These are phyloP conservation scores for Sialis fuliginosa DNA, from an alignment of 2,888 invertebrate genomes.

Conservation along the genomic window DNA sequence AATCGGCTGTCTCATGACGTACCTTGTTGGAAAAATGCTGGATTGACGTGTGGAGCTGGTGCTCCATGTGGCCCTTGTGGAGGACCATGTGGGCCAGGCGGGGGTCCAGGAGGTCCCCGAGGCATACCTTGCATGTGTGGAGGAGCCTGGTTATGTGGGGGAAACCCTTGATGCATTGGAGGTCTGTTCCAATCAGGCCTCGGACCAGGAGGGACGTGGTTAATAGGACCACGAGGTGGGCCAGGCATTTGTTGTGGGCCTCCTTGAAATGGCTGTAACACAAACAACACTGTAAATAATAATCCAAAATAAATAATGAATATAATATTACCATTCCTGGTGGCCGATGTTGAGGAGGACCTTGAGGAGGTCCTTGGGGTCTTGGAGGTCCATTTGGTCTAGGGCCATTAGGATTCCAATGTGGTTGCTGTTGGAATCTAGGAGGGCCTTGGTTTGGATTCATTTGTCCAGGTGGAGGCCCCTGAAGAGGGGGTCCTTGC, in stretches of 20 bases:
- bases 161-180: conserved; percentile 51
- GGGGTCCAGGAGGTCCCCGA: conserved; percentile 38
- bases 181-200: conserved; percentile 60
- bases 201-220: conserved; percentile 42
- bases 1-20: conserved; percentile 13
- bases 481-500: conserved; percentile 36
- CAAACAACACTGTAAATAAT: conserved; percentile 1
- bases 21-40: conserved; percentile 83
- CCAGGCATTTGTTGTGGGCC: conserved; percentile 33
- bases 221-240: conserved; percentile 37
- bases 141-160: conserved; percentile 37
- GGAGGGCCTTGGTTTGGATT: conserved; percentile 37
- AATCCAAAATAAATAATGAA: conserved; percentile 2
- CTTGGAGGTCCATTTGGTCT: conserved; percentile 36
- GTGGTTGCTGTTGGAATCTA: conserved; percentile 36
- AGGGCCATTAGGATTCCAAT: conserved; percentile 33
- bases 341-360: conserved; percentile 38
- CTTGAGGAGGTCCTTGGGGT: conserved; percentile 35
- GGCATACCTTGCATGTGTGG: conserved; percentile 51
- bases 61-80: conserved; percentile 36
- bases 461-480: conserved; percentile 36
- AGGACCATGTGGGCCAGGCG: conserved; percentile 29
- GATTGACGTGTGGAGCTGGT: conserved; percentile 90
- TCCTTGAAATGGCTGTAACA: conserved; percentile 30
- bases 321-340: conserved; percentile 31